Base-by-base conservation (phyloP, 2,888 invertebrate genomes). In the Tricholauxania praeusta region DNA sequence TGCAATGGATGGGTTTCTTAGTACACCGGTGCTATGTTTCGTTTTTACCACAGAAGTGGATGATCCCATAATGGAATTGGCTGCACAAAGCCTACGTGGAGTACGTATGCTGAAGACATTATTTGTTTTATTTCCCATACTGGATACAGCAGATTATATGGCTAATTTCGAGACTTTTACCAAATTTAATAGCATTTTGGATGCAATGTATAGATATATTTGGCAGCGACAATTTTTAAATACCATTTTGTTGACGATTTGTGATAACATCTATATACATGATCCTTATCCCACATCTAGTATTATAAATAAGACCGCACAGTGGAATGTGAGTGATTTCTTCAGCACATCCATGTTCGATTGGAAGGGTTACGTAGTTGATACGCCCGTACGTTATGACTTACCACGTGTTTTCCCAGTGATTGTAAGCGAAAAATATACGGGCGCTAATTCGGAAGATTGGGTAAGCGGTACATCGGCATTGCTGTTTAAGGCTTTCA, bases 61-160 rank as follows among this genome's bases (percentile, higher is more conserved):
- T 7, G 84, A 84, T 78, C 78, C 81, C 17, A 80, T 84, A 1
- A 83, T 84, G 85, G 77, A 82, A 19, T 49, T 84, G 60, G 81
- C 84, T 0, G 76, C 82, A 0, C 57, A 78, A 1, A 79, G 79
- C 17, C 57, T 84, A 28, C 60, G 57, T 0, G 79, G 78, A 1
- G 69, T 80, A 12, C 82, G 79, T 7, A 80, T 78, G 78, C 64
- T 84, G 0, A 81, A 83, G 19, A 84, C 85, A 4, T 76, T 83
- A 6, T 84, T 84, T 14, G 52, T 84, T 12, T 70, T 84, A 0
- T 79, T 78, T 53, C 84, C 85, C 0, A 69, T 53, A 1, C 39
- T 79, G 48, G 65, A 28, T 10, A 69, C 47, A 6, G 49, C 74
- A 0, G 70, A 77, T 0, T 77, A 75, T 5, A 72, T 75, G 12